Base-by-base conservation (phyloP, 2,888 invertebrate genomes). In the Magallana nippona region DNA sequence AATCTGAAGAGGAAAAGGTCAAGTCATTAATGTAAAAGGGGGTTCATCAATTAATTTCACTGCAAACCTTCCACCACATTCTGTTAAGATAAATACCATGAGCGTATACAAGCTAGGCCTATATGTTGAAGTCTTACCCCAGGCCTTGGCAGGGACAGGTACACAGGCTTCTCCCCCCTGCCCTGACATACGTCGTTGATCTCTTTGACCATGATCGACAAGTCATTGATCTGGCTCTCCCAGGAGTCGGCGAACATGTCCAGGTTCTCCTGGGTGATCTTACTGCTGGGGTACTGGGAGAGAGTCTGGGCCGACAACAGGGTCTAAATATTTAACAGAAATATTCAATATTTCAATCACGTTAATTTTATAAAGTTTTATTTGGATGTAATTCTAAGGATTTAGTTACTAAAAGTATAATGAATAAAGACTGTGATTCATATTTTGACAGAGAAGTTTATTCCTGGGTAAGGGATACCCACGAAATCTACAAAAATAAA, bases 221-320 rank as follows among this genome's bases (percentile, higher is more conserved):
- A 97, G 94, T 99, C 98, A 32, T 97, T 96, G 91, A 98, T 96
- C 86, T 98, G 95, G 95, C 98, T 97, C 92, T 98, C 97, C 97
- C 98, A 98, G 27, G 93, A 92, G 77, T 93, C 93, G 55, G 93
- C 90, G 88, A 94, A 94, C 94, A 96, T 96, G 95, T 99, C 98
- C 82, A 99, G 96, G 95, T 99, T 99, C 94, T 99, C 99, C 93
- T 98, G 96, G 88, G 98, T 98, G 89, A 98, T 98, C 94, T 98
- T 97, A 94, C 98, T 98, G 87, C 96, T 96, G 10, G 99, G 98
- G 95, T 98, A 97, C 91, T 97, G 96, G 85, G 98, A 97, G 87
- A 99, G 95, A 79, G 98, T 98, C 92, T 98, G 96, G 85, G 98
- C 97, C 71, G 99, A 98, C 83, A 98, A 97, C 90, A 99, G 96